Percentiles rank a stretch among this genome's conserved stretches.
Conservation (phyloP, 35 echinoderm and acorn worm species). For the Hemicentrotus pulcherrimus region DNA sequence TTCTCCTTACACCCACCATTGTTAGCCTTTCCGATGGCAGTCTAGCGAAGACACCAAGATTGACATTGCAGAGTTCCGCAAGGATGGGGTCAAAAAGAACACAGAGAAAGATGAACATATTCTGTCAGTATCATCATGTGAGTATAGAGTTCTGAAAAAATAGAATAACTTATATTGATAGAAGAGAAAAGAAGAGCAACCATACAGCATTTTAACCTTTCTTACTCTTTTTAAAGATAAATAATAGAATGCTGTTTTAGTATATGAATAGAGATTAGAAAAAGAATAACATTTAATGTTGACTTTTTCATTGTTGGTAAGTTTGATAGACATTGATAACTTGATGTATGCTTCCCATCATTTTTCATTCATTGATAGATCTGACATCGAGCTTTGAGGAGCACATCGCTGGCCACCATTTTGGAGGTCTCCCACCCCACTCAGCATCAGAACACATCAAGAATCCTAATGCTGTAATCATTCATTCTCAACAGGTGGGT, state of each 20-base stretch:
- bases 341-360: background rate
- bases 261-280: too few species aligned
- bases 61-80: slow-evolving; percentile 31
- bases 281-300: too few species aligned
- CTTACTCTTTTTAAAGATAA: too few species aligned
- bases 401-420: slow-evolving; percentile 65
- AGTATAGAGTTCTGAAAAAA: background rate
- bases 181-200: too few species aligned
- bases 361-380: slow-evolving; percentile 19
- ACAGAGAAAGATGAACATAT: background rate
- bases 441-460: slow-evolving; percentile 68
- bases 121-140: slow-evolving; percentile 10
- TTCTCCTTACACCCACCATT: background rate
- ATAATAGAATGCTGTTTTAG: too few species aligned
- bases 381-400: slow-evolving; percentile 59
- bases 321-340: too few species aligned
- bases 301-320: too few species aligned
- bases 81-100: background rate
- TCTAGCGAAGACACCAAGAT: slow-evolving; percentile 19
- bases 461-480: slow-evolving; percentile 70
- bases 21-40: background rate
- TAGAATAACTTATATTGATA: too few species aligned
- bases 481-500: slow-evolving; percentile 63
- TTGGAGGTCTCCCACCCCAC: slow-evolving; percentile 75
- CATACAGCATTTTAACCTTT: too few species aligned